Evolutionary conservation across 2,888 invertebrate genomes (phyloP), one percentile per base, ranked within the genome.

Genomic region (Clunio marinus): DNA sequence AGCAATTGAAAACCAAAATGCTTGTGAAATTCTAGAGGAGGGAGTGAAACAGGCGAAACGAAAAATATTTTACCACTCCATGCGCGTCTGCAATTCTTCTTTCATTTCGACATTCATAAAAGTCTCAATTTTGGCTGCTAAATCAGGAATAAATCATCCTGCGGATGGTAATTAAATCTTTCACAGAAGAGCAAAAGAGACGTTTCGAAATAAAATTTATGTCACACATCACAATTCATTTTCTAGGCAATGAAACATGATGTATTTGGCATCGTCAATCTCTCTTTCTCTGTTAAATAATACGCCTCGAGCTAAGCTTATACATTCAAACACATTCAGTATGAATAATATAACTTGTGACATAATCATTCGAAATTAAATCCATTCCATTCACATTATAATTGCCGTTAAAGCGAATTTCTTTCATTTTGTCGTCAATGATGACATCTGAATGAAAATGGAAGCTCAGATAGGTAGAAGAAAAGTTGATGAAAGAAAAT

Each of bases 131-230:
- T 63, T 63, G 63, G 63, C 63, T 63, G 63, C 45, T 15, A 63
- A 7, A 63, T 63, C 46, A 46, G 15, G 45, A 20, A 63, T 63
- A 63, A 63, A 63, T 63, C 63, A 63, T 37, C n/a, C 37, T 45
- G 63, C 63, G 63, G 63, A 63, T 45, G 63, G 63, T 63, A 63
- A 63, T 63, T 63, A 63, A 63, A 63, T 63, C 46, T 62, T 58
- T 22, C 22, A 17, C 22, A 17, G 17, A 17, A 15, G 51, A 51
- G 51, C 51, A 22, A 20, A 51, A 20, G n/a, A 20, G 17, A 20
- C 22, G 8, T 51, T 51, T 17, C 20, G 17, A 15, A 41, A 37
- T 20, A 45, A 37, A 37, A 63, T 63, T 63, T 46, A 63, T 63
- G 63, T 63, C 63, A 63, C 63, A 63, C 63, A 63, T 63, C 63